Evolutionary conservation across 2,888 invertebrate species (phyloP).

Genomic region (Sinotaia quadrata): DNA sequence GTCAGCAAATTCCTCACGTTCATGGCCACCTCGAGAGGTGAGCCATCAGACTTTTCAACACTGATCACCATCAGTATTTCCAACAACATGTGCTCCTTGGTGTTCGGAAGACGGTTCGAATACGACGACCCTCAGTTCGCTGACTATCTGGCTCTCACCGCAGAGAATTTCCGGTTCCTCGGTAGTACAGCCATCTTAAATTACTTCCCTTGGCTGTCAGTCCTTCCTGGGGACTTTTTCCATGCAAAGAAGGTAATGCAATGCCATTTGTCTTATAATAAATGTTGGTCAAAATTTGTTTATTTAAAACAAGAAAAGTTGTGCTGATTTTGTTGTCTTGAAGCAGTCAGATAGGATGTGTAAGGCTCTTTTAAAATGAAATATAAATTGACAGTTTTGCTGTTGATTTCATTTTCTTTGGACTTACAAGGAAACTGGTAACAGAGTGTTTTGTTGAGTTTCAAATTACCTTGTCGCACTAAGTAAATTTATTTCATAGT

Average conservation of each 20-base stretch:
- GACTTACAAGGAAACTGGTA: too few species aligned
- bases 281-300: too few species aligned
- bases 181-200: neutral
- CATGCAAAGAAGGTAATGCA: neutral
- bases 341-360: too few species aligned
- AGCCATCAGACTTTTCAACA: neutral
- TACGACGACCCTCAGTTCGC: slow-evolving; percentile 16
- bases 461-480: too few species aligned
- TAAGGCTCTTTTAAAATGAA: too few species aligned
- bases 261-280: too few species aligned
- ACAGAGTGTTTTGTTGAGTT: too few species aligned
- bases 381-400: too few species aligned
- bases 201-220: neutral
- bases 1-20: neutral
- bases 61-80: slow-evolving; percentile 12
- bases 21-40: neutral
- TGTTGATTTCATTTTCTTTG: too few species aligned
- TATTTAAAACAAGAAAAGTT: too few species aligned
- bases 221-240: neutral
- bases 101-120: slow-evolving; percentile 22
- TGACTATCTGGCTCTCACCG: neutral
- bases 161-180: neutral
- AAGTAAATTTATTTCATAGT: too few species aligned
- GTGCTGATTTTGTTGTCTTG: too few species aligned
- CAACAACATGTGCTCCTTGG: slow-evolving; percentile 5